Base-by-base conservation (phyloP, 2,113 vertebrate genomes). In the Periophthalmodon schlosseri region DNA sequence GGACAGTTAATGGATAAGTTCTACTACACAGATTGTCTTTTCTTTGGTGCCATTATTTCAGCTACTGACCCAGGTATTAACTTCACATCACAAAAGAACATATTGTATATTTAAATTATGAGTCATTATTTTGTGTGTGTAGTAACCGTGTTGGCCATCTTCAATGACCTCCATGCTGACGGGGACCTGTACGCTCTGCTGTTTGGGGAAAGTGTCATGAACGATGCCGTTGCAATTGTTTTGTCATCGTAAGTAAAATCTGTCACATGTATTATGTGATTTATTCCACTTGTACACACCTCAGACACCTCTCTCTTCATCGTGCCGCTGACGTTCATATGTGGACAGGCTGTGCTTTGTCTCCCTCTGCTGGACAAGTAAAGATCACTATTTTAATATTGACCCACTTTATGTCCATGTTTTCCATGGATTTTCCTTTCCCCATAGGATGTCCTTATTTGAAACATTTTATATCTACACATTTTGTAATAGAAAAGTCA, bases 81-180 rank as follows among this genome's bases (percentile, higher is more conserved):
- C 6, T 39, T 16, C 52, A 56, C 58, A 13, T 44, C 18, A 13
- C 4, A 2, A 16, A 0, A 49, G 7, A n/a, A 10, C 14, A 4
- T 3, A 36, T 13, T 18, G 6, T 47, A 56, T 77, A 11, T 76
- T 12, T 47, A 21, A 36, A 9, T 66, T 6, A 13, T 73, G 21
- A 72, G 44, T 50, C 4, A 54, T 46, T n/a, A 7, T 28, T 71
- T 24, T 76, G 4, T 67, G 67, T 77, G 70, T 82, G 33, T 36
- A 99, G 97, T 99, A 80, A 99, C 98, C 0, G 97, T 99, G 71
- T 88, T 99, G 88, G 98, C 98, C 60, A 99, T 99, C 93, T 99
- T 99, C 86, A 98, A 97, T 44, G 98, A 99, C 79, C 93, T 99
- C 73, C 96, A 96, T 12, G 98, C 96, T 34, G 98, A 99, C 12